These are phyloP conservation scores for Pammene fasciana DNA, from an alignment of 2,888 invertebrate species.

Conservation along the genomic window DNA sequence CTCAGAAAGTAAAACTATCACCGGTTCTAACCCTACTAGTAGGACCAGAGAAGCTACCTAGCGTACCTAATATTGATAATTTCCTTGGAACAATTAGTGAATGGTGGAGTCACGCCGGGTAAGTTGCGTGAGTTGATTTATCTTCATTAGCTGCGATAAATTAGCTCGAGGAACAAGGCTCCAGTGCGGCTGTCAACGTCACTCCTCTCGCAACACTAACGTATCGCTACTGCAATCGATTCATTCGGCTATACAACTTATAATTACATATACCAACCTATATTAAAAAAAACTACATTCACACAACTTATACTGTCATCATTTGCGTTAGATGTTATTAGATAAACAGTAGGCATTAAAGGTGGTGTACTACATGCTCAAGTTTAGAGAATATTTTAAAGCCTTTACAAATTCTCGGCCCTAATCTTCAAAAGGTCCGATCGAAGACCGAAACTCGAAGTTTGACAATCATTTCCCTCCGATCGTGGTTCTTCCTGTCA, in stretches of 20 bases:
- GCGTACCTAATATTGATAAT: slow-evolving; percentile 13
- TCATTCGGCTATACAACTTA: background rate
- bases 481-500: slow-evolving; percentile 37
- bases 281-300: too few species aligned
- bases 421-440: slow-evolving; percentile 19
- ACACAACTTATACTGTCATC: too few species aligned
- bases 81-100: slow-evolving; percentile 14
- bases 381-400: background rate
- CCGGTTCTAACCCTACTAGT: too few species aligned
- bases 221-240: slow-evolving; percentile 14
- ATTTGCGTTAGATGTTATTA: too few species aligned
- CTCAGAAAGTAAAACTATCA: too few species aligned
- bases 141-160: slow-evolving; percentile 32
- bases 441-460: slow-evolving; percentile 26
- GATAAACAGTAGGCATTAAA: background rate
- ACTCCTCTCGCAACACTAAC: slow-evolving; percentile 18
- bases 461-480: slow-evolving; percentile 31
- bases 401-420: slow-evolving; percentile 18
- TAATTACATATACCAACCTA: background rate
- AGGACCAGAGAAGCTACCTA: too few species aligned
- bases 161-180: slow-evolving; percentile 30
- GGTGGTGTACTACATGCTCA: background rate
- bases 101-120: slow-evolving; percentile 6
- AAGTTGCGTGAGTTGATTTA: slow-evolving; percentile 14
- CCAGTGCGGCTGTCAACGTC: slow-evolving; percentile 25